These are phyloP conservation scores for Chaenogobius annularis DNA, from an alignment of 2,113 vertebrate genomes.

Conservation along the genomic window DNA sequence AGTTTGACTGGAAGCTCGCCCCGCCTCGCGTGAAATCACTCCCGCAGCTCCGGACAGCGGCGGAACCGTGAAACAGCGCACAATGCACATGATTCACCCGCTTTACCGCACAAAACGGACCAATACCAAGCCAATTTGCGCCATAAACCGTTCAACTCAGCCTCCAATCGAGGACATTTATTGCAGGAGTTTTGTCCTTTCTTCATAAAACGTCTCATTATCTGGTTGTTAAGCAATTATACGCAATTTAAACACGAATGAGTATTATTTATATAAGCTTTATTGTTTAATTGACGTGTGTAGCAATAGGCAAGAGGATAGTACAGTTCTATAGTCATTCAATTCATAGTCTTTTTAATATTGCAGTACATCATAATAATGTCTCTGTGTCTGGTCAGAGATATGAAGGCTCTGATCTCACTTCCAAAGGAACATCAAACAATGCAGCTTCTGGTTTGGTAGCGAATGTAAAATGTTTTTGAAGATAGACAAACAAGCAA, in stretches of 20 bases:
- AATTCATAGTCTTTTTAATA: too few relatives aligned
- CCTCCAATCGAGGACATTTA: neutral
- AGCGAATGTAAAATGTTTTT: too few relatives aligned
- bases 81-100: neutral
- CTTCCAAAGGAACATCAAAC: too few relatives aligned
- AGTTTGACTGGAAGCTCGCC: slow-evolving; percentile 23
- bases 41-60: neutral
- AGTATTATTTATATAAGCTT: neutral
- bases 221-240: neutral
- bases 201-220: neutral
- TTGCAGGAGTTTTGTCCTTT: neutral
- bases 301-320: neutral
- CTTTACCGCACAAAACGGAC: neutral
- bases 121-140: too few relatives aligned
- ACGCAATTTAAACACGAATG: neutral
- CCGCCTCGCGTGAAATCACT: slow-evolving; percentile 46
- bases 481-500: too few relatives aligned
- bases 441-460: too few relatives aligned
- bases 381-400: too few relatives aligned
- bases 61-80: neutral
- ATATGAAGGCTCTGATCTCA: too few relatives aligned
- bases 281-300: neutral
- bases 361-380: too few relatives aligned
- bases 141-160: neutral
- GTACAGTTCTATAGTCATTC: neutral